Percentiles rank a stretch among this genome's conserved stretches.
Evolutionary conservation across 2,113 vertebrate species (phyloP).

Genomic region (Tupaia chinensis): DNA sequence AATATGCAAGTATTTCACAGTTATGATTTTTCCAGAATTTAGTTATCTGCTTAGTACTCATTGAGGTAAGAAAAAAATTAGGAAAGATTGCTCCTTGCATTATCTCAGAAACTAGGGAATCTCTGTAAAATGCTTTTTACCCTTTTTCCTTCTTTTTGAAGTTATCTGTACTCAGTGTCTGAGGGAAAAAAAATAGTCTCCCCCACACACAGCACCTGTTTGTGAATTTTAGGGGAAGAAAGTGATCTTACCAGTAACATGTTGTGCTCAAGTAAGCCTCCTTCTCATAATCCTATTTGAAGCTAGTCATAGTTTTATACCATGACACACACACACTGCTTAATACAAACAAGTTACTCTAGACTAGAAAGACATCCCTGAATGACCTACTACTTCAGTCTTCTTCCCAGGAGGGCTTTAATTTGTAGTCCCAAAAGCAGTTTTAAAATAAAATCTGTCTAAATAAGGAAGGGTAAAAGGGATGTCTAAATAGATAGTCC

Average conservation of each 20-base stretch:
- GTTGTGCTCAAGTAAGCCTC: not conserved
- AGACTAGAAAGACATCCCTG: not conserved
- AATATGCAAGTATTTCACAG: not conserved
- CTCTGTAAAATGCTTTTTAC: slow-evolving; percentile 1
- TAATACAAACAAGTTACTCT: not conserved
- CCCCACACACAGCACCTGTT: not conserved
- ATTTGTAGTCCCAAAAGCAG: not conserved
- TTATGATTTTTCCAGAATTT: not conserved
- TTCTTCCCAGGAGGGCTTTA: not conserved
- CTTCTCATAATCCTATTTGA: slow-evolving; percentile 1
- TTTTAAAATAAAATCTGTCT: not conserved
- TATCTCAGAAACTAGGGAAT: slow-evolving; percentile 6
- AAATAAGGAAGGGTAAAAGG: not conserved
- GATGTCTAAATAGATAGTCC: not conserved
- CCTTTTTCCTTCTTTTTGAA: not conserved
- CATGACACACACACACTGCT: not conserved
- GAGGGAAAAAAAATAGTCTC: not conserved
- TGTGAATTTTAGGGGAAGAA: slow-evolving; percentile 16
- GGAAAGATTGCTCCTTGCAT: not conserved
- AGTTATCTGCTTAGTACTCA: not conserved
- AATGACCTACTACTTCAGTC: not conserved
- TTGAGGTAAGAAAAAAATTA: not conserved
- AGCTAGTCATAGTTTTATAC: not conserved
- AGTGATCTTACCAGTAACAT: not conserved
- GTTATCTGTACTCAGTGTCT: not conserved